Evolutionary conservation across 1,140 invertebrate genomes (phyloP), one percentile per base, ranked within the genome.

Genomic region (Nomia melanderi): DNA sequence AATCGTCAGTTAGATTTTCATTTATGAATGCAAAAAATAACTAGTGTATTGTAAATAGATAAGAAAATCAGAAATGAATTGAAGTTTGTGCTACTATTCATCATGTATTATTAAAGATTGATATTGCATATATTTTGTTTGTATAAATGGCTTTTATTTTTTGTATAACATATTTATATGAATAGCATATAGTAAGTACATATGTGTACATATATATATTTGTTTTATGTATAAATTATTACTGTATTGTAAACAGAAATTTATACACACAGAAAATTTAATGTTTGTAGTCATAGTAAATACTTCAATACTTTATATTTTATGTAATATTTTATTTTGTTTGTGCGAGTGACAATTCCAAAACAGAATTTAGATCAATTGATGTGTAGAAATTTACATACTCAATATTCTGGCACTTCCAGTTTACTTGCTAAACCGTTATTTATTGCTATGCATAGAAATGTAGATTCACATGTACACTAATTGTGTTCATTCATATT

Each of bases 31-130:
- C 67, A 66, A 72, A 62, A 53, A 72, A 67, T 83, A 31, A 57
- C 54, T 77, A 80, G 33, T 78, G 54, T 74, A 81, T 74, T 72
- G 76, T 81, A 75, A 62, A 44, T 76, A 77, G 23, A 50, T 39
- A 81, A 76, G 39, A 47, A 64, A 65, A 11, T 66, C 65, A 69
- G 62, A 76, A 75, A 47, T 39, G 73, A 47, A 56, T 63, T 84
- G 72, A 78, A 44, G 77, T 65, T 60, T 77, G 73, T 86, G 75
- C 41, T 84, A 86, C 84, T 86, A 86, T 86, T 86, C 86, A 79
- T 86, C 76, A 81, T 86, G 84, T 86, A 84, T 86, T 86, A 86
- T 70, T 54, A 41, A 47, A 80, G 53, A 76, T 76, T 50, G 62
- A 82, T 81, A 65, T 60, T 50, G 56, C 33, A 27, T 31, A 77